Base-by-base conservation (phyloP, 2,113 vertebrate genomes). In the Phalacrocorax aristotelis region DNA sequence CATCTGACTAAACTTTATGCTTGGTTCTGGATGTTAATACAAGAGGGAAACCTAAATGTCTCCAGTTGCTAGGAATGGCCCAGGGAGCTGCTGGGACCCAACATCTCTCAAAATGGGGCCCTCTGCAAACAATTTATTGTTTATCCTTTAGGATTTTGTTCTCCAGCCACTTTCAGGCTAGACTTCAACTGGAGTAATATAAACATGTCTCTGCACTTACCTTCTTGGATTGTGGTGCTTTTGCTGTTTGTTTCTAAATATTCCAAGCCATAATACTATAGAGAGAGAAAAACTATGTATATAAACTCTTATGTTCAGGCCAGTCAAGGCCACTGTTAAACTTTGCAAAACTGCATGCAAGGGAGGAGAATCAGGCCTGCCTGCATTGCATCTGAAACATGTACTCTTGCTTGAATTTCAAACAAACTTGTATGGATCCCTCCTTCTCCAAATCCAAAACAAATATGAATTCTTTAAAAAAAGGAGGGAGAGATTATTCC, bases 381-480 rank as follows among this genome's bases (percentile, higher is more conserved):
- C 60, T 85, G 36, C 58, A 51, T 69, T 84, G 87, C 52, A 20
- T 57, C 51, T 66, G 46, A 75, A 90, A 74, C 44, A 46, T 34
- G 21, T 57, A 11, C 48, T 78, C 48, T 64, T 61, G 46, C 69
- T 90, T 30, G 7, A 44, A 72, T 93, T 94, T 90, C 85, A 71
- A 26, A 69, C 57, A 54, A 78, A 87, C 38, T 93, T 36, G 16
- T 7, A 25, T 40, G 62, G 48, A 42, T 68, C 27, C 20, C 4
- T 92, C 42, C 64, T 95, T 83, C 70, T 92, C 42, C 55, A 64
- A 91, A 87, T 9, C 30, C 61, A 60, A 64, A 94, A 78, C 76
- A 96, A 96, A 91, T 19, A 83, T 7, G 36, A 96, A 83, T 95
- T 76, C 78, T 80, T 88, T 66, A 40, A 69, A 94, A 91, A 52